phyloP scores from a whole-genome alignment of 2,888 invertebrate genomes.

The Apamea crenata region DNA sequence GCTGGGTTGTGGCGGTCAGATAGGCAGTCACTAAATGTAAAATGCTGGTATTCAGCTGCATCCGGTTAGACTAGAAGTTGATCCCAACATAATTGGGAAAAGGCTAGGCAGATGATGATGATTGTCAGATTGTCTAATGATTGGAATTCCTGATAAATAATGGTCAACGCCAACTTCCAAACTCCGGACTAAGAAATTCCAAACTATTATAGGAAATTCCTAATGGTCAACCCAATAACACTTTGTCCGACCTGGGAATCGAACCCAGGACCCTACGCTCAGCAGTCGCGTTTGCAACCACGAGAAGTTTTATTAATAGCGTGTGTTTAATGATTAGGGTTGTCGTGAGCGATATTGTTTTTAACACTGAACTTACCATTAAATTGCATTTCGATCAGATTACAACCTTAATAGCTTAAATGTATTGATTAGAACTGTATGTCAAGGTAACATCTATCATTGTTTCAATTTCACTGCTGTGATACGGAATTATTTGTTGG shows the following conservation, averaged over 20 bases:
- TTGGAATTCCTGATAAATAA: neutral
- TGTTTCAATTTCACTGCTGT: neutral
- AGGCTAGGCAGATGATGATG: neutral
- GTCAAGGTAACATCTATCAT: constrained; percentile 37
- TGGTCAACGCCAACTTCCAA: neutral
- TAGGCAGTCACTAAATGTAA: neutral
- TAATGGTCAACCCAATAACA: too few species aligned
- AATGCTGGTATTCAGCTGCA: neutral
- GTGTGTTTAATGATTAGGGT: constrained; percentile 17
- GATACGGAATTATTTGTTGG: neutral
- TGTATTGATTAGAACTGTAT: constrained; percentile 21
- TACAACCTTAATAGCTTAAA: constrained; percentile 24
- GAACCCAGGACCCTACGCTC: too few species aligned
- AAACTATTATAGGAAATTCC: too few species aligned
- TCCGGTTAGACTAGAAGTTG: neutral
- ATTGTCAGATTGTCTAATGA: too few species aligned
- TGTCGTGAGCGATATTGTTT: constrained; percentile 40
- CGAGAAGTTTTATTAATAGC: constrained; percentile 1
- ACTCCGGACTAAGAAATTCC: too few species aligned
- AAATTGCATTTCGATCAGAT: constrained; percentile 50
- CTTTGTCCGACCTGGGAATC: too few species aligned
- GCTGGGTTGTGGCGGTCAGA: neutral
- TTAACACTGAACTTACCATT: neutral
- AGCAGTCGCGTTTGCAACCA: too few species aligned
- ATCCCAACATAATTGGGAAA: neutral